These are phyloP conservation scores for Malacoraja senta DNA, from an alignment of 2,797 vertebrate genomes.

Conservation along the genomic window DNA sequence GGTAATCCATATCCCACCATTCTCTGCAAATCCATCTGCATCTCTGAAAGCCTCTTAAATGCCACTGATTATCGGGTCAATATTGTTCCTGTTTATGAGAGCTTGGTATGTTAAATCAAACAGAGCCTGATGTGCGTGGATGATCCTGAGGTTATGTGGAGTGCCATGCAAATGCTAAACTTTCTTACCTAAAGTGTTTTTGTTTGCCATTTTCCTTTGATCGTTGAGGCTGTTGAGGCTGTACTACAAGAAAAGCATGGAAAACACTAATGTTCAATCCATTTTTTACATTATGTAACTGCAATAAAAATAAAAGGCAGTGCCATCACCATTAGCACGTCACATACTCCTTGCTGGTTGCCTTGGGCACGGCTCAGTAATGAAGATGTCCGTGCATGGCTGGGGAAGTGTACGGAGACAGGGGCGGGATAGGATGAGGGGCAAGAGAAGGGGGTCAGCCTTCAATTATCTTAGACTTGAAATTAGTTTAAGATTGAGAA, in stretches of 20 bases:
- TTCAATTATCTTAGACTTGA: neutral
- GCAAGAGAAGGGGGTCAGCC: neutral
- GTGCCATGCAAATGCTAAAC: neutral
- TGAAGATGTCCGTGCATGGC: neutral
- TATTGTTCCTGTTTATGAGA: neutral
- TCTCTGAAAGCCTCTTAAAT: too few species aligned
- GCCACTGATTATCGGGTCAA: neutral
- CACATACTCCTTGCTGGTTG: neutral
- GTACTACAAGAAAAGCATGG: neutral
- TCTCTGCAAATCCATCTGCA: too few species aligned
- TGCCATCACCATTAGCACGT: neutral
- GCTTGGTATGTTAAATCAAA: neutral
- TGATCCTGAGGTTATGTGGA: neutral
- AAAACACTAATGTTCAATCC: neutral
- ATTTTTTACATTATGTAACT: neutral
- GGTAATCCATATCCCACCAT: too few species aligned
- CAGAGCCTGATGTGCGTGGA: neutral
- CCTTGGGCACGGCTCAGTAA: neutral
- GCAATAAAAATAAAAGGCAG: neutral
- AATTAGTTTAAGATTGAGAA: neutral
- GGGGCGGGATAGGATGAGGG: too few species aligned
- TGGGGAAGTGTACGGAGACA: neutral
- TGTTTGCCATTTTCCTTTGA: neutral
- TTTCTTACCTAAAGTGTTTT: neutral
- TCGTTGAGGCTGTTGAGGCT: too few species aligned